Conservation (phyloP, 2,113 vertebrate genomes). For the Pterocles burchelli region DNA sequence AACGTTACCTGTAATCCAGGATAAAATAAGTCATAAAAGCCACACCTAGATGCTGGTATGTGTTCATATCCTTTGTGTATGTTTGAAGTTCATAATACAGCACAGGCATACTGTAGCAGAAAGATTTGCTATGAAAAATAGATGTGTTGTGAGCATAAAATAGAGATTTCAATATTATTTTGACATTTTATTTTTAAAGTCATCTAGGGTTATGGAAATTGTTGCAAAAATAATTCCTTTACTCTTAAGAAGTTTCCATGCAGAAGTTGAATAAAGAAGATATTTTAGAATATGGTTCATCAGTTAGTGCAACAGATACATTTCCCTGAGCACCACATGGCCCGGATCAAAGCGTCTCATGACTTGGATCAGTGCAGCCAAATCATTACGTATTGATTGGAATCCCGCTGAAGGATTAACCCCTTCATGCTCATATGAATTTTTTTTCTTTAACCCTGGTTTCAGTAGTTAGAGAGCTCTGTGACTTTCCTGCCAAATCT, state of each 20-base stretch:
- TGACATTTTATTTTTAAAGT: slow-evolving; percentile 53
- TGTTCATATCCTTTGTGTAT: slow-evolving; percentile 36
- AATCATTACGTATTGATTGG: slow-evolving; percentile 87
- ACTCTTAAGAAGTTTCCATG: slow-evolving; percentile 44
- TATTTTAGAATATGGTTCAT: slow-evolving; percentile 77
- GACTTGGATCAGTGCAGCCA: slow-evolving; percentile 81
- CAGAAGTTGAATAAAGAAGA: slow-evolving; percentile 76
- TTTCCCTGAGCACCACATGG: slow-evolving; percentile 75
- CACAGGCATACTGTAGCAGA: background rate
- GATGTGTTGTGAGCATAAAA: slow-evolving; percentile 14
- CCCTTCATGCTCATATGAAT: slow-evolving; percentile 2
- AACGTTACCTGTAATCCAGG: slow-evolving; percentile 2
- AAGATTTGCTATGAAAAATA: slow-evolving; percentile 11
- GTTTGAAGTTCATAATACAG: slow-evolving; percentile 54
- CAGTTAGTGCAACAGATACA: slow-evolving; percentile 72
- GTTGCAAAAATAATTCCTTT: slow-evolving; percentile 70
- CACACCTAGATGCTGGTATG: slow-evolving; percentile 42
- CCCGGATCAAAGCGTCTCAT: slow-evolving; percentile 81
- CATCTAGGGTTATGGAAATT: slow-evolving; percentile 64
- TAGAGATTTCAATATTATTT: slow-evolving; percentile 44
- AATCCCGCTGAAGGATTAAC: slow-evolving; percentile 70
- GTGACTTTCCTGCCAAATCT: background rate
- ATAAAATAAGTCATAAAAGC: slow-evolving; percentile 41
- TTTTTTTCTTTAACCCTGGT: background rate
- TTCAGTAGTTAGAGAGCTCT: background rate